These are phyloP conservation scores for Dromiciops gliroides DNA, from an alignment of 2,113 vertebrate species.

Conservation along the genomic window DNA sequence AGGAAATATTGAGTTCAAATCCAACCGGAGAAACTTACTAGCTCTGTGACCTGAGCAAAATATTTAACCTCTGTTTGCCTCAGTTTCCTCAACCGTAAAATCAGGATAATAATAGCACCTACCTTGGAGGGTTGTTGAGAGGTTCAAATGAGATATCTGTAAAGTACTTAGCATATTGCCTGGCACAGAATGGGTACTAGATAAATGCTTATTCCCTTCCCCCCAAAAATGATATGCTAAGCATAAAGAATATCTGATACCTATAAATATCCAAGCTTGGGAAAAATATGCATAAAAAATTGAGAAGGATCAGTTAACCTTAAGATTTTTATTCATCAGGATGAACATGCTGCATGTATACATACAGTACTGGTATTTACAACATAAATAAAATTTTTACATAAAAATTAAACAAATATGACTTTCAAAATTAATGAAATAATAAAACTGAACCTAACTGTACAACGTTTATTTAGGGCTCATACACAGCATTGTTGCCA, in stretches of 20 bases:
- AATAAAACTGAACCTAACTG: constrained; percentile 71
- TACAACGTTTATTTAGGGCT: constrained; percentile 53
- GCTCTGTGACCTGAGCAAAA: neutral
- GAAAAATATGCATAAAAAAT: neutral
- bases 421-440: constrained; percentile 67
- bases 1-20: neutral
- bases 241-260: neutral
- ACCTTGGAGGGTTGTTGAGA: neutral
- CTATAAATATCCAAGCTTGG: neutral
- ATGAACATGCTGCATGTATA: constrained; percentile 80
- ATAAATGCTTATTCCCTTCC: neutral
- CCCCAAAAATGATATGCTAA: neutral
- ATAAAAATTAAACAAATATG: constrained; percentile 67
- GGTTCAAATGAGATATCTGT: neutral
- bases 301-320: constrained; percentile 50
- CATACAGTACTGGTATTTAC: constrained; percentile 79
- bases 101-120: neutral
- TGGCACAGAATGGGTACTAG: neutral
- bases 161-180: neutral
- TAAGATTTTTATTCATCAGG: constrained; percentile 82
- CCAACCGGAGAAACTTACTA: neutral
- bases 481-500: constrained; percentile 54
- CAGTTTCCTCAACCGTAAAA: neutral
- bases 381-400: constrained; percentile 72
- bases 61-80: neutral